Evolutionary conservation across 2,797 vertebrate genomes (phyloP).

Genomic region (Chiroxiphia lanceolata): DNA sequence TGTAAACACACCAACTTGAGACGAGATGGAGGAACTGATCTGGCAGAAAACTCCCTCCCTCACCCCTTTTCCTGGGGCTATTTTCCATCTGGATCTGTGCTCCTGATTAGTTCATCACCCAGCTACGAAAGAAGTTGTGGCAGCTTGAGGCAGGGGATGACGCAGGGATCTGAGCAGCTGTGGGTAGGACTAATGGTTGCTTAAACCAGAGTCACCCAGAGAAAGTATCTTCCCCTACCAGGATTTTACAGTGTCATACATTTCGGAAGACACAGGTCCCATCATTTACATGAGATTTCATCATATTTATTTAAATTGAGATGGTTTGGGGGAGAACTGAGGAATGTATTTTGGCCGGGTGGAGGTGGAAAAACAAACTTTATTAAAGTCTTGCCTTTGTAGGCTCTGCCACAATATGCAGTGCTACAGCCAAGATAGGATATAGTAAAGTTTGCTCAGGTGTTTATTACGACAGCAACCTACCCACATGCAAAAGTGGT

Average conservation of each 20-base stretch:
- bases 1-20: not conserved
- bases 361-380: not conserved
- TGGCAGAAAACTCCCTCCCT: not conserved
- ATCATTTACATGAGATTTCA: not conserved
- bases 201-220: not conserved
- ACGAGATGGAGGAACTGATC: not conserved
- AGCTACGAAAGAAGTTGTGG: not conserved
- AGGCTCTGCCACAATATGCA: not conserved
- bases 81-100: constrained; percentile 25
- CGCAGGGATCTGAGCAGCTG: not conserved
- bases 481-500: not conserved
- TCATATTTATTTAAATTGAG: not conserved
- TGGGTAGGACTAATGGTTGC: not conserved
- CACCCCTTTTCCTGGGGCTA: not conserved
- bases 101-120: not conserved
- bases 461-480: not conserved
- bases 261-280: not conserved
- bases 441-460: constrained; percentile 15
- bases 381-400: not conserved
- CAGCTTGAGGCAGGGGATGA: not conserved
- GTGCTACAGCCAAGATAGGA: not conserved
- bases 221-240: not conserved
- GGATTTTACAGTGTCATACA: not conserved
- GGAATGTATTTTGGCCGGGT: not conserved
- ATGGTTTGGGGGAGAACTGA: not conserved